Evolutionary conservation across 2,797 vertebrate species (phyloP).

Genomic region (Brachyrhaphis roseni): DNA sequence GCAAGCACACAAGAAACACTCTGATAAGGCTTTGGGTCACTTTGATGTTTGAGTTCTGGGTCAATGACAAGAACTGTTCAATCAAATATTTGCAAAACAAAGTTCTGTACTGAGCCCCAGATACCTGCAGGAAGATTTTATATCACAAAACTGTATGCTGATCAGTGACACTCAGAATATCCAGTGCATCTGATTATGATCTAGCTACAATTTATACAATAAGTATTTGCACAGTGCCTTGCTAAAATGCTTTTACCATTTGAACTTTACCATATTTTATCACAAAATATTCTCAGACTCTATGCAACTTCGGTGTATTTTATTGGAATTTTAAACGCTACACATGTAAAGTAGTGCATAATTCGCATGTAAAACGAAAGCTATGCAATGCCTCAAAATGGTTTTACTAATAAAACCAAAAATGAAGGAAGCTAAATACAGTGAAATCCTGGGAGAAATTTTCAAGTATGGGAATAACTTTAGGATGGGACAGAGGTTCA

Average conservation of each 20-base stretch:
- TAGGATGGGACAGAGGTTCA: neutral
- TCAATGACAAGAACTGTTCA: constrained; percentile 68
- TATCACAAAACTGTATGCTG: constrained; percentile 7
- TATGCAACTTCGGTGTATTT: neutral
- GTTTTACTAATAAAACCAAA: neutral
- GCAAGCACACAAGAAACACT: constrained; percentile 33
- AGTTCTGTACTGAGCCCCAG: constrained; percentile 16
- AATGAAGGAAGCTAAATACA: neutral
- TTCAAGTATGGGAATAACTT: neutral
- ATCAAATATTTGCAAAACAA: constrained; percentile 40
- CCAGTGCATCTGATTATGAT: neutral
- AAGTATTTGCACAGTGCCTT: neutral
- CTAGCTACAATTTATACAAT: neutral
- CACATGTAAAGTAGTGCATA: neutral
- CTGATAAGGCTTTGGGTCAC: constrained; percentile 63
- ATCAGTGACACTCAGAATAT: neutral
- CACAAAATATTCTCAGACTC: neutral
- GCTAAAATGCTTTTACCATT: neutral
- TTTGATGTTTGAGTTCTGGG: constrained; percentile 58
- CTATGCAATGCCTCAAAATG: neutral
- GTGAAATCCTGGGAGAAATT: neutral
- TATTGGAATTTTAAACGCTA: neutral
- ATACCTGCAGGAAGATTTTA: constrained; percentile 6
- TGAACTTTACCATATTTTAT: neutral
- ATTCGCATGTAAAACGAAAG: neutral